Base-by-base conservation (phyloP, 1,140 invertebrate species). In the Ips nitidus region DNA sequence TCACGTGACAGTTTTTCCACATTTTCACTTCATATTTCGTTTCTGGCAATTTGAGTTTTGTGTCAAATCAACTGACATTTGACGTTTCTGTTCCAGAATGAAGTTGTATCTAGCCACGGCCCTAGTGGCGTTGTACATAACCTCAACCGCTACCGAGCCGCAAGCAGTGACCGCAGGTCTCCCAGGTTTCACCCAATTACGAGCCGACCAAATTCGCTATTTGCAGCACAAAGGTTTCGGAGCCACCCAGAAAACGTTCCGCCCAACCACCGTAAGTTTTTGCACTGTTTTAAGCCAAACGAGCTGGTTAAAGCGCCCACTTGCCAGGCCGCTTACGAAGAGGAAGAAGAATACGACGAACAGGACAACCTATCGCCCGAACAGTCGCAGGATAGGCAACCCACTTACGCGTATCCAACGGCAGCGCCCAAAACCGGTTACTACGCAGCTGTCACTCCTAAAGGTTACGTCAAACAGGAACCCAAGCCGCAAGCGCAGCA, bases 211-310 rank as follows among this genome's bases (percentile, higher is more conserved):
- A 63, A 61, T 77, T 3, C 72, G 62, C 41, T 72, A 75, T 60
- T 64, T 78, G 36, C 76, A 77, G 61, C 72, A 73, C 53, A 69
- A 70, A 59, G 75, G 74, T n/a, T 78, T 78, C 52, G 75, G 74
- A 8, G 64, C 75, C 1, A 77, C 76, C 4, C 63, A 64, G 7
- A 69, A 71, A 59, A 72, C 72, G 2, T 73, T 76, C 55, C 43
- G 71, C 41, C 63, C 71, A 4, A 71, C 74, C 8, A 70, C 73
- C 38, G 43, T 52, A 63, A 45, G 22, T 8, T 36, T 47, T 56
- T 22, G 22, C 22, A 22, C 22, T 22, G 22, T 22, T 22, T 22
- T 22, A 22, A 22, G 22, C 22, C 0, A 22, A 22, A 0, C 22
- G 3, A 56, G 8, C 8, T 6, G 53, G 8, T 37, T 56, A 37